Conservation (phyloP, 2,797 vertebrate species). For the Ispidina lecontei region DNA sequence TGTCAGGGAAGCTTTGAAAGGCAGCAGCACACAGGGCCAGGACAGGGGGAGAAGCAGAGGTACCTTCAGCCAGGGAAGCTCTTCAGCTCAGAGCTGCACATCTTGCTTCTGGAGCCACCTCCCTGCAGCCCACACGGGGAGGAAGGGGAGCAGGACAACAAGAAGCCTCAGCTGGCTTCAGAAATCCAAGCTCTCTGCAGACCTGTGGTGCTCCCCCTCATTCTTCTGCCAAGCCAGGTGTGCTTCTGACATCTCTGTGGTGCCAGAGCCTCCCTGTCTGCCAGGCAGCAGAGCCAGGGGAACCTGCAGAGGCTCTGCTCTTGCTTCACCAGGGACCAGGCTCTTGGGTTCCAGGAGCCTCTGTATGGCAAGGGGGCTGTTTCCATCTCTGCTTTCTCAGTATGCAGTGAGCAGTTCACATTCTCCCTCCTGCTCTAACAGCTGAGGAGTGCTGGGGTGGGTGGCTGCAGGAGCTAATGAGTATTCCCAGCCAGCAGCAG, state of each 20-base stretch:
- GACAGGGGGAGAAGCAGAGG: not conserved
- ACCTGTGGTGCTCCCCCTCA: not conserved
- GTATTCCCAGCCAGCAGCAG: conserved; percentile 58
- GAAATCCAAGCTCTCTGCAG: not conserved
- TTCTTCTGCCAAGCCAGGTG: not conserved
- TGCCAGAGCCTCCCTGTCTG: not conserved
- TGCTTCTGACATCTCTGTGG: not conserved
- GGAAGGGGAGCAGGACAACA: not conserved
- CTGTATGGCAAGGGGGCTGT: not conserved
- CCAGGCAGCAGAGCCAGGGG: not conserved
- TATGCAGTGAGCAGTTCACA: not conserved
- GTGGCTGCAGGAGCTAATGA: conserved; percentile 60
- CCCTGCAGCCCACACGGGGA: not conserved
- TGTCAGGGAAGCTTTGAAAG: not conserved
- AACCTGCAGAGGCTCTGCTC: not conserved
- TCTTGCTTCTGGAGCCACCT: not conserved
- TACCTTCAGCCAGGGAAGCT: not conserved
- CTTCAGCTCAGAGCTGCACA: not conserved
- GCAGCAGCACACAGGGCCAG: not conserved
- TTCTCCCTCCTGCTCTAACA: conserved; percentile 37
- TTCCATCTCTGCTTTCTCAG: not conserved
- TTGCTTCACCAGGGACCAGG: not conserved
- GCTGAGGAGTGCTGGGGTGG: conserved; percentile 53
- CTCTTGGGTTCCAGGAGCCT: not conserved
- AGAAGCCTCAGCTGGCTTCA: not conserved